These are phyloP conservation scores for Radopholus similis DNA, from an alignment of 1,140 invertebrate species.

Conservation along the genomic window DNA sequence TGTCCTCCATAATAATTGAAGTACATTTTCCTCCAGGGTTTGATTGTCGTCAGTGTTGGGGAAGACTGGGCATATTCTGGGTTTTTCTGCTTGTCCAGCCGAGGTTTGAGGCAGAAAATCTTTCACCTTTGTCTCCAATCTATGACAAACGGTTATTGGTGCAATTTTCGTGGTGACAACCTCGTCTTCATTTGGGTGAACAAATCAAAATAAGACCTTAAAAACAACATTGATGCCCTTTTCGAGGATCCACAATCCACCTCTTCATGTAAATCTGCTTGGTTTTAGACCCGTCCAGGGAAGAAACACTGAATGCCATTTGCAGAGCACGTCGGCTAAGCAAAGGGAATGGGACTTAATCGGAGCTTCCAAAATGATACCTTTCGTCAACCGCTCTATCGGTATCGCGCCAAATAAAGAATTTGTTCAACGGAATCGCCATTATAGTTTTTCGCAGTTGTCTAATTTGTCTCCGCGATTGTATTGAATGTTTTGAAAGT, in stretches of 20 bases:
- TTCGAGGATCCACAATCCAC: not conserved
- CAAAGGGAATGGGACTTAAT: not conserved
- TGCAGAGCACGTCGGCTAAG: not conserved
- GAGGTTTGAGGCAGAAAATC: not conserved
- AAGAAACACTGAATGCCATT: not conserved
- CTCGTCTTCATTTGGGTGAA: no score
- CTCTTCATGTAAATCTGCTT: conserved; percentile 10
- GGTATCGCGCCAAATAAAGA: conserved; percentile 12
- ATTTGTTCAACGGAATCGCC: conserved; percentile 5
- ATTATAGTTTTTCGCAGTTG: no score
- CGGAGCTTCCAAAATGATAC: not conserved
- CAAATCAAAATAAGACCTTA: not conserved
- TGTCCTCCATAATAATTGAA: no score
- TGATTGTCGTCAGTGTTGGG: no score
- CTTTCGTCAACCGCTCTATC: not conserved
- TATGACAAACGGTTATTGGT: not conserved
- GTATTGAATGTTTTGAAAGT: no score
- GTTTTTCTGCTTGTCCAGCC: not conserved
- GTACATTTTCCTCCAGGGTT: no score
- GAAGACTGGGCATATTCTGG: no score
- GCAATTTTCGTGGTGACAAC: not conserved
- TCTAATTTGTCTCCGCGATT: no score
- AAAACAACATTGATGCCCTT: not conserved
- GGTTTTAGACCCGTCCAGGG: not conserved
- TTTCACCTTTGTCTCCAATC: not conserved